Conservation (phyloP, 2,113 vertebrate genomes). For the Mormyrus lacerda region DNA sequence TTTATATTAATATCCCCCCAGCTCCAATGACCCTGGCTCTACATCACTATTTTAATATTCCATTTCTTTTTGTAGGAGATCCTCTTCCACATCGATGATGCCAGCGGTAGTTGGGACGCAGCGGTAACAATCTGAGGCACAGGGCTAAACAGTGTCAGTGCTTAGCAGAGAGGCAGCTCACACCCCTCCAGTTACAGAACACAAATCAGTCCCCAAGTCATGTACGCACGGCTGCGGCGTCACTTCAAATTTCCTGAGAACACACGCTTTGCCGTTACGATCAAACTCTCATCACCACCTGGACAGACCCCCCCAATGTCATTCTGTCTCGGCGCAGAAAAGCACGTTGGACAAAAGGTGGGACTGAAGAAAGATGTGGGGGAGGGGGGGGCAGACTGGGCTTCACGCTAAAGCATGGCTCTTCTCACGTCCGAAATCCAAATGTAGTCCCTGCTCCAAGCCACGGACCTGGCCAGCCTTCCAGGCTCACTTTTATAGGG, state of each 20-base stretch:
- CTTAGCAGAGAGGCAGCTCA: background rate
- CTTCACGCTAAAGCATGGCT: slow-evolving; percentile 43
- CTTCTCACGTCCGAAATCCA: slow-evolving; percentile 57
- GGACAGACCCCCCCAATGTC: background rate
- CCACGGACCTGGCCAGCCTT: slow-evolving; percentile 13
- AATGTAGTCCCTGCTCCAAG: slow-evolving; percentile 39
- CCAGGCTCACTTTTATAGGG: background rate
- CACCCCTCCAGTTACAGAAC: background rate
- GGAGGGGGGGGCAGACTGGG: slow-evolving; percentile 39
- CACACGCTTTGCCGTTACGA: background rate
- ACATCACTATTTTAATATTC: background rate
- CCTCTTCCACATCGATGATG: background rate
- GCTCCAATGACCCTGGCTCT: background rate
- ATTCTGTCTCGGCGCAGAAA: background rate
- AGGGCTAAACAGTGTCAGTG: background rate
- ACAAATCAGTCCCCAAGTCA: background rate
- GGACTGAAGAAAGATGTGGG: background rate
- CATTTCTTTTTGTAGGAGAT: background rate
- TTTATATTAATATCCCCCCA: too few relatives aligned
- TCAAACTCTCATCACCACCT: background rate
- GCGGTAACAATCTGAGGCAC: background rate
- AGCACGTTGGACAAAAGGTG: slow-evolving; percentile 13
- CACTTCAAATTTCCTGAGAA: slow-evolving; percentile 50
- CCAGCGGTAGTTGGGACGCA: background rate
- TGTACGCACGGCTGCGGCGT: slow-evolving; percentile 43